These are phyloP conservation scores for Drosophila persimilis DNA, from an alignment of 1,140 invertebrate genomes.

Conservation along the genomic window DNA sequence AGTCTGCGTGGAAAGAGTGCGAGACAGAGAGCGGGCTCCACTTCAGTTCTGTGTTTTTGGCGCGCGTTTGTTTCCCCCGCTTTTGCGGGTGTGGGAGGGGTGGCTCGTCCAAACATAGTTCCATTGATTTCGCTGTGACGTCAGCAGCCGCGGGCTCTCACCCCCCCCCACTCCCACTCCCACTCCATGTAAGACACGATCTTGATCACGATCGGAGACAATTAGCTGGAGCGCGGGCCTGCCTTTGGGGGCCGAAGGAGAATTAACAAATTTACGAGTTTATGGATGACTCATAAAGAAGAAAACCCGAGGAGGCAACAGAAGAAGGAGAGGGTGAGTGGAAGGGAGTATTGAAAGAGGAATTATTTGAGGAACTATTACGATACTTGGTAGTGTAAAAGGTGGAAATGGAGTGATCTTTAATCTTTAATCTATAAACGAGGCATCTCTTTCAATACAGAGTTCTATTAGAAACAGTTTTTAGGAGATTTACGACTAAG, in stretches of 20 bases:
- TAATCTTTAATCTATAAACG: too few species aligned
- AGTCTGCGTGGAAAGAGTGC: slow-evolving; percentile 32
- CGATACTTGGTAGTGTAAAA: too few species aligned
- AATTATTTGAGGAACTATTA: too few species aligned
- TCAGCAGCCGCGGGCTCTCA: slow-evolving; percentile 10
- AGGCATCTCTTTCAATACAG: too few species aligned
- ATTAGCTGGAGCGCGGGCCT: slow-evolving; percentile 34
- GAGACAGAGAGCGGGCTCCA: slow-evolving; percentile 19
- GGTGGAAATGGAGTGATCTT: too few species aligned
- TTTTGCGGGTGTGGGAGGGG: neutral
- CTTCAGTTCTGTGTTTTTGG: slow-evolving; percentile 51
- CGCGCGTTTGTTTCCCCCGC: slow-evolving; percentile 46
- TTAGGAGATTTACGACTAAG: too few species aligned
- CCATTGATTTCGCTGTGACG: slow-evolving; percentile 30
- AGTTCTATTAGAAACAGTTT: too few species aligned
- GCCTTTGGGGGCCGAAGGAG: slow-evolving; percentile 17
- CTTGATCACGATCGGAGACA: slow-evolving; percentile 45
- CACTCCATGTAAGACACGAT: slow-evolving; percentile 40
- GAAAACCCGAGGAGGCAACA: neutral
- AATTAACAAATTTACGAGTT: slow-evolving; percentile 22
- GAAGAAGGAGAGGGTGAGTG: neutral
- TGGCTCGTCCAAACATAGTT: neutral
- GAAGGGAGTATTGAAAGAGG: too few species aligned
- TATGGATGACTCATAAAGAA: slow-evolving; percentile 20
- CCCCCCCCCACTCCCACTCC: slow-evolving; percentile 9